Percentiles rank a stretch among this genome's conserved stretches.
Evolutionary conservation across 2,113 vertebrate genomes (phyloP).

Genomic region (Malurus cyaneus): DNA sequence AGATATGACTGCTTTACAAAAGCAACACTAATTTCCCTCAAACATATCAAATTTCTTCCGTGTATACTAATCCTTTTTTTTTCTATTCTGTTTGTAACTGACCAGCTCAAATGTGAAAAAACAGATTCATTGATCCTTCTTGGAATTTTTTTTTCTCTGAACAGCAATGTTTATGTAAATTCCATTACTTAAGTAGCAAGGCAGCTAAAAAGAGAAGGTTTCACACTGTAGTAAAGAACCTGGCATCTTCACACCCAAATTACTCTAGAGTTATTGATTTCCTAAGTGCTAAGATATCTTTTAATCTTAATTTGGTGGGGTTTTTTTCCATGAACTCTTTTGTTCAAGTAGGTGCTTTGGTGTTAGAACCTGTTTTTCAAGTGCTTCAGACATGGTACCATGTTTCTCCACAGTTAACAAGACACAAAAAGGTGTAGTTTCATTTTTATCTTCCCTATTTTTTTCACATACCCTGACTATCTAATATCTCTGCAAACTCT

Average conservation of each 20-base stretch:
- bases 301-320: not conserved
- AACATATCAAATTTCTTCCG: not conserved
- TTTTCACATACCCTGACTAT: not conserved
- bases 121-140: not conserved
- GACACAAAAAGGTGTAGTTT: not conserved
- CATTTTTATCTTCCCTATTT: not conserved
- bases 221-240: not conserved
- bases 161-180: not conserved
- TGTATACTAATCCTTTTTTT: not conserved
- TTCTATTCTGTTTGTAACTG: not conserved
- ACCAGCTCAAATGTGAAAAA: not conserved
- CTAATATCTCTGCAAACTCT: not conserved
- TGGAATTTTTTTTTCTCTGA: not conserved
- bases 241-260: not conserved
- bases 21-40: not conserved
- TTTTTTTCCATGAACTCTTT: not conserved
- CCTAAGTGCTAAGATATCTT: not conserved
- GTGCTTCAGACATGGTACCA: not conserved
- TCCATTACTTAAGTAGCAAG: not conserved
- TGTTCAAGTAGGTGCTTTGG: not conserved
- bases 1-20: not conserved
- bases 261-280: not conserved
- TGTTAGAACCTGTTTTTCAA: not conserved
- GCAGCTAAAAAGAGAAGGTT: not conserved
- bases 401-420: not conserved